Evolutionary conservation across 2,113 vertebrate genomes (phyloP).

Genomic region (Platichthys flesus): DNA sequence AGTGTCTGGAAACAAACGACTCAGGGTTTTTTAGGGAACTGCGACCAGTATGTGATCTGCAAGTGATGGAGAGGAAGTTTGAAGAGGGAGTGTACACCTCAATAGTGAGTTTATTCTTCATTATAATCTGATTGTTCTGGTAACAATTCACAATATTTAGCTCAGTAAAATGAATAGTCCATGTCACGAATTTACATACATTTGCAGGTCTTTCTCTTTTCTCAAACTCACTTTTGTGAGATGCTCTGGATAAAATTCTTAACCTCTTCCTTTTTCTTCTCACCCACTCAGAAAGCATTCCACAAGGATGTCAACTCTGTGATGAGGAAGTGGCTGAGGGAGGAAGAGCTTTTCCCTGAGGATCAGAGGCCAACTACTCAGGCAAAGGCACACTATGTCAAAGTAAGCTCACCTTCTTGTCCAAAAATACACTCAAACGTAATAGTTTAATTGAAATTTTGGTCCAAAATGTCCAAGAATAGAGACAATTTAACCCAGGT

Average conservation of each 20-base stretch:
- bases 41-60: slow-evolving; percentile 82
- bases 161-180: neutral
- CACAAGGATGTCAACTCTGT: slow-evolving; percentile 76
- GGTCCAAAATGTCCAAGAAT: neutral
- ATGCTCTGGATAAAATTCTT: neutral
- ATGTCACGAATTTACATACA: neutral
- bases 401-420: slow-evolving; percentile 60
- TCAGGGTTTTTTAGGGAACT: slow-evolving; percentile 49
- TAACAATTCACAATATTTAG: neutral
- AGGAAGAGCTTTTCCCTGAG: slow-evolving; percentile 69
- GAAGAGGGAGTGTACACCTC: slow-evolving; percentile 83
- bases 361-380: slow-evolving; percentile 62
- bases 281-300: slow-evolving; percentile 77
- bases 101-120: slow-evolving; percentile 79
- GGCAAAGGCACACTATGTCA: slow-evolving; percentile 74
- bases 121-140: neutral
- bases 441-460: neutral
- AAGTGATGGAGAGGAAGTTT: slow-evolving; percentile 81
- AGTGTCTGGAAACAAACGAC: slow-evolving; percentile 77
- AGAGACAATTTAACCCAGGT: neutral
- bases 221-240: neutral
- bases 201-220: neutral
- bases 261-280: neutral
- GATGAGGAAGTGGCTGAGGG: slow-evolving; percentile 71
- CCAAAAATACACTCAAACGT: neutral